Evolutionary conservation across 2,113 vertebrate species (phyloP).

Genomic region (Ptychochromis oligacanthus): DNA sequence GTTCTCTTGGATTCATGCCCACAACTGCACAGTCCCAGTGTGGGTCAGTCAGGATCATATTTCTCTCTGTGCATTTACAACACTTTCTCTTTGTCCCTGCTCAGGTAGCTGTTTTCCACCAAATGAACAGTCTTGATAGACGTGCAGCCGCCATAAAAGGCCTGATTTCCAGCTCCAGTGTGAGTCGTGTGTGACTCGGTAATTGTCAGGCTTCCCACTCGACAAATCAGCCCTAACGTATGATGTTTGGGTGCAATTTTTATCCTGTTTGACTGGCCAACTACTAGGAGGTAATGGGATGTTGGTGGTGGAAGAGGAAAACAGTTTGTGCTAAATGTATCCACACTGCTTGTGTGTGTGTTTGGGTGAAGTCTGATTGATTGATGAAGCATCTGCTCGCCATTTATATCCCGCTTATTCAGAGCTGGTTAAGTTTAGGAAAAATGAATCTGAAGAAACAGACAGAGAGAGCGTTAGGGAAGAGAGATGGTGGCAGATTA

Average conservation of each 20-base stretch:
- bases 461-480: conserved; percentile 68
- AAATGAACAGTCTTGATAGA: conserved; percentile 99
- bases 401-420: conserved; percentile 96
- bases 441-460: conserved; percentile 89
- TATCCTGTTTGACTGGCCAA: conserved; percentile 97
- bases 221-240: conserved; percentile 99
- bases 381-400: conserved; percentile 85
- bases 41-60: conserved; percentile 86
- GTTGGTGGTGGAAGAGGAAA: conserved; percentile 82
- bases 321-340: conserved; percentile 88
- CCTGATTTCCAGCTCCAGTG: conserved; percentile 90
- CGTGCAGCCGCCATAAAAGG: conserved; percentile 91
- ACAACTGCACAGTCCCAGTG: conserved; percentile 75
- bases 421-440: conserved; percentile 95
- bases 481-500: conserved; percentile 93
- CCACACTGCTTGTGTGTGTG: conserved; percentile 60
- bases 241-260: conserved; percentile 98
- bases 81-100: conserved; percentile 85
- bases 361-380: conserved; percentile 84
- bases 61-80: conserved; percentile 93
- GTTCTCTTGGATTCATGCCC: conserved; percentile 64
- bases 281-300: conserved; percentile 96
- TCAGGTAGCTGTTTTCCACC: conserved; percentile 95
- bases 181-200: conserved; percentile 90
- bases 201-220: conserved; percentile 94